Conservation (phyloP, 2,113 vertebrate species). For the Lucifuga dentata region DNA sequence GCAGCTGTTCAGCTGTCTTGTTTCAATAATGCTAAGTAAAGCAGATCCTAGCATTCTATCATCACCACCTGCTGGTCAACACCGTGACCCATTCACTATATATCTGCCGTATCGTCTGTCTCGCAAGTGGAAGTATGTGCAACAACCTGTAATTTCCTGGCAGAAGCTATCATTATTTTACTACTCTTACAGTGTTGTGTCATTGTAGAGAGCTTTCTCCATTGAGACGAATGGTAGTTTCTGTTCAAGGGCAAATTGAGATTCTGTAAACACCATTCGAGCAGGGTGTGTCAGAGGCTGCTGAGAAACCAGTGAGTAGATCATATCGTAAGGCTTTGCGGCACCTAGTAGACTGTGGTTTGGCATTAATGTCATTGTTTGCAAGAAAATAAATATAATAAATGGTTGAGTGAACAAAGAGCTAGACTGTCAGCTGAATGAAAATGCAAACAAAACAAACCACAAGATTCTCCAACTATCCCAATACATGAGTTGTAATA, state of each 20-base stretch:
- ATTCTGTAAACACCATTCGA: constrained; percentile 63
- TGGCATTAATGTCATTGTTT: constrained; percentile 53
- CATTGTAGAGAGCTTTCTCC: constrained; percentile 52
- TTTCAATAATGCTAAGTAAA: constrained; percentile 66
- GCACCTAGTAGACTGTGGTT: constrained; percentile 22
- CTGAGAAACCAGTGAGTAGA: constrained; percentile 53
- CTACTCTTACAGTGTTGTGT: constrained; percentile 52
- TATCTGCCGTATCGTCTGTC: constrained; percentile 35
- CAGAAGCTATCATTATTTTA: constrained; percentile 28
- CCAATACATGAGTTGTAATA: too few species aligned
- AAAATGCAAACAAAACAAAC: constrained; percentile 29
- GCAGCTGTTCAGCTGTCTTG: constrained; percentile 66
- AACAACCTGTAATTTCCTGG: constrained; percentile 68
- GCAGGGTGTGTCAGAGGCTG: constrained; percentile 53
- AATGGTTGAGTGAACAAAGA: constrained; percentile 26
- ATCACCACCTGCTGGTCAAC: constrained; percentile 65
- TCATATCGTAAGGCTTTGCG: constrained; percentile 37
- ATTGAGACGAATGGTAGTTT: constrained; percentile 33
- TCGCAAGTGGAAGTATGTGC: constrained; percentile 6
- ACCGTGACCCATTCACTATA: constrained; percentile 46
- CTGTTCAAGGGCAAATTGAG: constrained; percentile 65
- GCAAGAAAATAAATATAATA: constrained; percentile 33
- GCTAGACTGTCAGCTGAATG: background rate
- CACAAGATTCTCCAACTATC: too few species aligned
- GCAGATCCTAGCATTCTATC: constrained; percentile 67